Base-by-base conservation (phyloP, 2,888 invertebrate species). In the Ptilodon capucinus region DNA sequence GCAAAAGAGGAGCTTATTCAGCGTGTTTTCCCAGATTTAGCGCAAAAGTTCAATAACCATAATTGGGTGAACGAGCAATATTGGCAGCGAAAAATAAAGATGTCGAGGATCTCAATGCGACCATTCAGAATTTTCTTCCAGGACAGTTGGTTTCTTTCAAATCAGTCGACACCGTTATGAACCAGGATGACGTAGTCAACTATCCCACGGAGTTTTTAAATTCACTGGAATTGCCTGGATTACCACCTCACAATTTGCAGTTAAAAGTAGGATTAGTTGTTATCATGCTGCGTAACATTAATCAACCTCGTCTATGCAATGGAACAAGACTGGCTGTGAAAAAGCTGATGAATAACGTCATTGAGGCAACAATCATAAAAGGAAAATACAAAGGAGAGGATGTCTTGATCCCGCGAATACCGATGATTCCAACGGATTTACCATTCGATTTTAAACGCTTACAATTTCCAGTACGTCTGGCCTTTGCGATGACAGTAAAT, bases 51-150 rank as follows among this genome's bases (percentile, higher is more conserved):
- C 38, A 54, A 57, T 44, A 57, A 69, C 51, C 55, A 66, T 42
- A 42, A 57, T 61, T 71, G 68, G 66, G 68, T 52, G 61, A 68
- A 62, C 58, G 68, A 57, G 63, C 57, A 51, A 74, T 68, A 51
- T 54, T 68, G 28, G 63, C 66, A 2, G 57, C 64, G n/a, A n/a
- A n/a, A n/a, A n/a, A n/a, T n/a, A n/a, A n/a, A n/a, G n/a, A n/a
- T n/a, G n/a, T n/a, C n/a, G n/a, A n/a, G n/a, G n/a, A n/a, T n/a
- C n/a, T n/a, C n/a, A n/a, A n/a, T n/a, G n/a, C n/a, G n/a, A n/a
- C n/a, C n/a, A n/a, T n/a, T n/a, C n/a, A n/a, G n/a, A n/a, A n/a
- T n/a, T n/a, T n/a, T n/a, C n/a, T n/a, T n/a, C n/a, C n/a, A n/a
- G n/a, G n/a, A n/a, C n/a, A n/a, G n/a, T n/a, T n/a, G n/a, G n/a